Conservation (phyloP, 2,888 invertebrate genomes). For the Pandemis cinnamomeana region DNA sequence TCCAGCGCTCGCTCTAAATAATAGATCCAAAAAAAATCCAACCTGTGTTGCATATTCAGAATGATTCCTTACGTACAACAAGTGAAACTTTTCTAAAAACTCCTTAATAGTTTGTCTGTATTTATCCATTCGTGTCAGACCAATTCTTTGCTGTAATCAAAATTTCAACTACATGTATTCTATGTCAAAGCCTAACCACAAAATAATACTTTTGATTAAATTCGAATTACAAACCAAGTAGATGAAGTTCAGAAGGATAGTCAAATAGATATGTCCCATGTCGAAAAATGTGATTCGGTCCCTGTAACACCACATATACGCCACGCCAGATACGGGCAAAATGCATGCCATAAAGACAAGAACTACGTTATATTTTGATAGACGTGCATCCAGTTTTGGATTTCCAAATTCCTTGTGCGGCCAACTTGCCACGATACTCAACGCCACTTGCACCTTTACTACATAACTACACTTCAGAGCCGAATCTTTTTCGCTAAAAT, state of each 20-base stretch:
- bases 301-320: background rate
- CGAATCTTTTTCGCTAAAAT: background rate
- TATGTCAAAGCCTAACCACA: background rate
- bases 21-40: no score
- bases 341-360: background rate
- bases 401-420: slow-evolving; percentile 1
- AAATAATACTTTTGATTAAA: background rate
- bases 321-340: background rate
- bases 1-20: no score
- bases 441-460: background rate
- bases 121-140: background rate
- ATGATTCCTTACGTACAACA: background rate
- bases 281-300: slow-evolving; percentile 5
- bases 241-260: background rate
- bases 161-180: background rate
- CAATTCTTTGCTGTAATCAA: slow-evolving; percentile 15
- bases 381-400: background rate
- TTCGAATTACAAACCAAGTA: background rate
- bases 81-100: slow-evolving; percentile 13
- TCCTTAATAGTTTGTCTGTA: slow-evolving; percentile 2
- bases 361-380: background rate
- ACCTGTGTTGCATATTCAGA: background rate
- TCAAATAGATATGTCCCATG: slow-evolving; percentile 4
- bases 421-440: background rate
- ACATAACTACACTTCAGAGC: background rate